phyloP scores from a whole-genome alignment of 2,113 vertebrate species.

The Heterochromis multidens region DNA sequence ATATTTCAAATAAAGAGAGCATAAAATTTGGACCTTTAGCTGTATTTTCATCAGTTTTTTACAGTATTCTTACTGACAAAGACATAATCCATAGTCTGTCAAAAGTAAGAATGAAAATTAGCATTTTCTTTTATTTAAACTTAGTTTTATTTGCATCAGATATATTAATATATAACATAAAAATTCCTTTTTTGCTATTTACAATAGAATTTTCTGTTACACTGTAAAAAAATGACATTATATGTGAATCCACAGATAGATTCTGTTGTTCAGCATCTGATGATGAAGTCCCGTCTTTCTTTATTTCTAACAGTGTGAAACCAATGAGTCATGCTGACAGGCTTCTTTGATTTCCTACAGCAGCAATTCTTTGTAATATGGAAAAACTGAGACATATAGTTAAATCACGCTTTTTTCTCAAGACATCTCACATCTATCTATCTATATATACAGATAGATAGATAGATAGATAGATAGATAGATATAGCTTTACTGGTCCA shows the following conservation, averaged over 20 bases:
- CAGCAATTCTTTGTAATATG: not conserved
- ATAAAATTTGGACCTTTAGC: not conserved
- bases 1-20: not conserved
- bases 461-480: no score
- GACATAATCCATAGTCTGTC: not conserved
- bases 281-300: not conserved
- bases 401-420: not conserved
- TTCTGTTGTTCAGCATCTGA: not conserved
- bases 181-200: not conserved
- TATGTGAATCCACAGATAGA: not conserved
- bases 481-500: not conserved
- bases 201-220: not conserved
- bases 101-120: not conserved
- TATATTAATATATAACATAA: not conserved
- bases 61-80: not conserved
- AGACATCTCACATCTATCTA: no score
- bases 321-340: not conserved
- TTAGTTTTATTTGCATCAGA: not conserved
- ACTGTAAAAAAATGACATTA: not conserved
- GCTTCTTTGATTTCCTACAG: not conserved
- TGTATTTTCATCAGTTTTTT: not conserved
- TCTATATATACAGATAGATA: no score
- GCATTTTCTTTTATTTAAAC: not conserved
- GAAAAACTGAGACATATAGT: not conserved
- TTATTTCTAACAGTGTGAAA: not conserved